phyloP scores from a whole-genome alignment of 23 tunicate genomes.

The Trididemnum nubilum region DNA sequence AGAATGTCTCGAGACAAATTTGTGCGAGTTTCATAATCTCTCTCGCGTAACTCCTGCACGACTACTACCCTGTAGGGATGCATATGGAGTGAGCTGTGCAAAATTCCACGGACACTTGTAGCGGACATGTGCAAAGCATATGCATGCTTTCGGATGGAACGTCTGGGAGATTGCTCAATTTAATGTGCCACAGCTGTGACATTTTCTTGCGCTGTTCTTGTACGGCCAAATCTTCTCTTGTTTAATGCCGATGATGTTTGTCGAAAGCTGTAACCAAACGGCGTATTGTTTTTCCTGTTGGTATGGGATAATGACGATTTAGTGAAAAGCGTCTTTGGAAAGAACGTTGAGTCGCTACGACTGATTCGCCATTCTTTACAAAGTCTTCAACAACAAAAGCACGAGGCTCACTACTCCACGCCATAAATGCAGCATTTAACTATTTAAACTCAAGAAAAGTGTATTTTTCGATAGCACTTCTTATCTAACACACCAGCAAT shows the following conservation, averaged over 20 bases:
- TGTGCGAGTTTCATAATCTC: too few species aligned
- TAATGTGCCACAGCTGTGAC: neutral
- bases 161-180: neutral
- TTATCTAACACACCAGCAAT: neutral
- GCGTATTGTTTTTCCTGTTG: too few species aligned
- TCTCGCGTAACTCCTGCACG: too few species aligned
- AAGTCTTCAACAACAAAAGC: neutral
- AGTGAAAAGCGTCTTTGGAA: too few species aligned
- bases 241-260: too few species aligned
- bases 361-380: too few species aligned
- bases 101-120: neutral
- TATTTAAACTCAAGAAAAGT: neutral
- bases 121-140: too few species aligned
- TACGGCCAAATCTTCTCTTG: neutral
- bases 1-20: too few species aligned
- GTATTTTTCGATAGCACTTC: neutral
- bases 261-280: too few species aligned
- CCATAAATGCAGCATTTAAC: neutral
- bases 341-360: neutral
- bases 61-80: too few species aligned
- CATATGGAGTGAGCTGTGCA: neutral
- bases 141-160: too few species aligned
- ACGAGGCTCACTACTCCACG: neutral
- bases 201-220: neutral
- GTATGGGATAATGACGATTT: too few species aligned